Percentiles rank a stretch among this genome's conserved stretches.
phyloP scores from a whole-genome alignment of 2,888 invertebrate genomes.

The Allacma fusca region DNA sequence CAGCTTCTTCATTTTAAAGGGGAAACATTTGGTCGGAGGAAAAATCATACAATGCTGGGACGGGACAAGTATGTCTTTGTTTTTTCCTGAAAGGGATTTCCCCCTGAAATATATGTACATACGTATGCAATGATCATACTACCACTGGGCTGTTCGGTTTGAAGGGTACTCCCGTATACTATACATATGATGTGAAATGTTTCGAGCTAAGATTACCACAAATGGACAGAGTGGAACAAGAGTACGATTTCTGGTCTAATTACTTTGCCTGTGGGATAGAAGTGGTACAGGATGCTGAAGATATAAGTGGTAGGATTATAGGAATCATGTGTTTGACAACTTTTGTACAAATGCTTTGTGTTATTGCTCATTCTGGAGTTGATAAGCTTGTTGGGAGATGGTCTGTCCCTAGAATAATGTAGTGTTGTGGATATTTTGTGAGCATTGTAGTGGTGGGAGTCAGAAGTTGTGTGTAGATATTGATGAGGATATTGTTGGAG shows the following conservation, averaged over 20 bases:
- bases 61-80: too few species aligned
- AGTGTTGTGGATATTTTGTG: not conserved
- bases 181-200: too few species aligned
- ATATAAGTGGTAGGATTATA: conserved; percentile 13
- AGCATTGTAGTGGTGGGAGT: conserved; percentile 1
- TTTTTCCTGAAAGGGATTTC: too few species aligned
- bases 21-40: too few species aligned
- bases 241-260: conserved; percentile 25
- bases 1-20: too few species aligned
- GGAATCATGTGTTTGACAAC: conserved; percentile 27
- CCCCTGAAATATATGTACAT: too few species aligned
- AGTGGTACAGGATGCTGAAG: conserved; percentile 12
- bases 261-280: conserved; percentile 20
- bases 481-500: conserved; percentile 3
- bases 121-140: too few species aligned
- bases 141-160: too few species aligned
- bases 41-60: too few species aligned
- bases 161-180: too few species aligned
- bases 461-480: not conserved
- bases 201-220: not conserved
- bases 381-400: conserved; percentile 15
- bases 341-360: conserved; percentile 34
- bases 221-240: not conserved
- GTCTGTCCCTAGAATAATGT: not conserved
- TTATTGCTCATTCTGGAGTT: conserved; percentile 23